Evolutionary conservation across 2,888 invertebrate species (phyloP).

Genomic region (Rhynchonema sp.): DNA sequence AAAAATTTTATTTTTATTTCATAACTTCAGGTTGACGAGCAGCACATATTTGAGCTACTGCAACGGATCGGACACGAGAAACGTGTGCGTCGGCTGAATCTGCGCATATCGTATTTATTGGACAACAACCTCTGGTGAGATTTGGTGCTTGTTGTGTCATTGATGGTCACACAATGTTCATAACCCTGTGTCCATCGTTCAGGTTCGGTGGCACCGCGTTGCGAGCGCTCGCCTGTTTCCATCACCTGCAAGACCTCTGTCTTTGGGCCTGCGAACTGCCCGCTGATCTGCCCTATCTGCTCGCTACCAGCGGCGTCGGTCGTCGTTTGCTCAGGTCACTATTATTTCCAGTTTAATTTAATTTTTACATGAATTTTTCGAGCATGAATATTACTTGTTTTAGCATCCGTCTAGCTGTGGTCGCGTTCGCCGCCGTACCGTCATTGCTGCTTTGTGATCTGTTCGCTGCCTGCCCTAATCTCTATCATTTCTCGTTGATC

Average conservation of each 20-base stretch:
- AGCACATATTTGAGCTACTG: not conserved
- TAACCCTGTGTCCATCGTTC: not conserved
- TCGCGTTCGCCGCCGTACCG: not conserved
- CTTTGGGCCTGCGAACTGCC: conserved; percentile 1
- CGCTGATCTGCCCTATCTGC: not conserved
- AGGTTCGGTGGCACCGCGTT: not conserved
- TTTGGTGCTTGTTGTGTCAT: not conserved
- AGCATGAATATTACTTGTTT: not conserved
- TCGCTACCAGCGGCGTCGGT: not conserved
- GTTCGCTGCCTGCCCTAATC: not conserved
- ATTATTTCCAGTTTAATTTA: not conserved
- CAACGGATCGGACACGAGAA: not conserved
- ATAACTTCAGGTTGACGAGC: not conserved
- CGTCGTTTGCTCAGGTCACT: not conserved
- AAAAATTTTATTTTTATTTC: too few relatives aligned
- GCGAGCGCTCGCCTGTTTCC: not conserved
- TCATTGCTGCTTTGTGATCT: not conserved
- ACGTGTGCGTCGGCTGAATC: not conserved
- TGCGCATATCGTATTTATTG: not conserved
- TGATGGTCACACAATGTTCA: not conserved
- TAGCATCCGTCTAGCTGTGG: not conserved
- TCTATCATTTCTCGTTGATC: not conserved
- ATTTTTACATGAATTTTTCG: not conserved
- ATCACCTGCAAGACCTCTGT: not conserved
- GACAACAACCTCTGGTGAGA: not conserved